Conservation (phyloP, 1,140 invertebrate genomes). For the Phymastichus coffea region DNA sequence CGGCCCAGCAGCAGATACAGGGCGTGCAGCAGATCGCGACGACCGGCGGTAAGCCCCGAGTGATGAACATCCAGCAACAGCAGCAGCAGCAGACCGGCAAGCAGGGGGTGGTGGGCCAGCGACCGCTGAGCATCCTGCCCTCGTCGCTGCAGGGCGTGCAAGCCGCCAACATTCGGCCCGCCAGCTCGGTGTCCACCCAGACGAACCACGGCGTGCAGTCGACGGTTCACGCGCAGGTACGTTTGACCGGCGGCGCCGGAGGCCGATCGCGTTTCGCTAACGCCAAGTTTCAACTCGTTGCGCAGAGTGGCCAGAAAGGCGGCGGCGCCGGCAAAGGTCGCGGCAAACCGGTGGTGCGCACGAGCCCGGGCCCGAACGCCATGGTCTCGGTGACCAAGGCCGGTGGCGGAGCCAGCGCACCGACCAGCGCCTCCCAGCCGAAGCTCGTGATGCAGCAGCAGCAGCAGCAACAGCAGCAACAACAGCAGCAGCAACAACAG, state of each 20-base stretch:
- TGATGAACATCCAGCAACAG: conserved; percentile 59
- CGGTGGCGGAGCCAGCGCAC: conserved; percentile 66
- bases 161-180: conserved; percentile 65
- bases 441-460: conserved; percentile 39
- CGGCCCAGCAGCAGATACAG: conserved; percentile 59
- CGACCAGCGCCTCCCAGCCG: conserved; percentile 68
- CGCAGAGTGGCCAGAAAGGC: conserved; percentile 52
- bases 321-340: conserved; percentile 51
- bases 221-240: conserved; percentile 48
- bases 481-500: conserved; percentile 46
- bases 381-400: conserved; percentile 65
- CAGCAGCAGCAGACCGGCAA: conserved; percentile 57
- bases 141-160: conserved; percentile 57
- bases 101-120: conserved; percentile 57
- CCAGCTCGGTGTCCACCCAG: conserved; percentile 77
- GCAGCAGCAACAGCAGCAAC: conserved; percentile 42
- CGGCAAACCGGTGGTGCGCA: conserved; percentile 60
- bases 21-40: conserved; percentile 51
- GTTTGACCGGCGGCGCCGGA: not conserved
- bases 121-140: conserved; percentile 67
- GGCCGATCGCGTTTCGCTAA: conserved; percentile 27
- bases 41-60: conserved; percentile 51
- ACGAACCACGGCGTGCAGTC: conserved; percentile 67
- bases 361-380: conserved; percentile 61
- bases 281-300: not conserved